phyloP scores from a whole-genome alignment of 2,797 vertebrate species.

The Caiman crocodilus region DNA sequence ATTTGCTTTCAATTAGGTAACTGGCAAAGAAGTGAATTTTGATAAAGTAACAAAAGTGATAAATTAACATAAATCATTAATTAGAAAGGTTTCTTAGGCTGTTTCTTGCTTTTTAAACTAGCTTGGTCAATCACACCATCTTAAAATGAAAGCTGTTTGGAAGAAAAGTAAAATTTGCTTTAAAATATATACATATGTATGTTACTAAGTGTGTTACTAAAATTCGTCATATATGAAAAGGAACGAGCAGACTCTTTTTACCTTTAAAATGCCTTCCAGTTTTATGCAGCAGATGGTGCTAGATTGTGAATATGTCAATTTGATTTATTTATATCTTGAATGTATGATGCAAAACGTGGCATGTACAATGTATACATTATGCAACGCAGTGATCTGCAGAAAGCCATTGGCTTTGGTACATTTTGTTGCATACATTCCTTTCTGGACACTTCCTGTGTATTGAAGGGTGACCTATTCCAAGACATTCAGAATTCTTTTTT shows the following conservation, averaged over 20 bases:
- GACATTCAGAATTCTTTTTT: conserved; percentile 16
- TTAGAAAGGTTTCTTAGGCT: background rate
- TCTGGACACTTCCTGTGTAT: conserved; percentile 31
- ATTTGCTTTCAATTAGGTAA: background rate
- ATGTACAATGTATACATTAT: conserved; percentile 54
- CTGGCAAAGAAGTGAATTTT: background rate
- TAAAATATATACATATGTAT: background rate
- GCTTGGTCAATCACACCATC: background rate
- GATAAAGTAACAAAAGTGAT: background rate
- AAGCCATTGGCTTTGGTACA: conserved; percentile 60
- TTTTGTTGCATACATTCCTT: conserved; percentile 28
- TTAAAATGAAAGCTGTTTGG: background rate
- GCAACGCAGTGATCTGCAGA: conserved; percentile 36
- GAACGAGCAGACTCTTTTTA: background rate
- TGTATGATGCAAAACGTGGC: conserved; percentile 42
- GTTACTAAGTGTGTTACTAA: background rate
- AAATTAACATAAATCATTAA: background rate
- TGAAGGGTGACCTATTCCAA: background rate
- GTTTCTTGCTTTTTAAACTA: background rate
- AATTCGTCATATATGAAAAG: background rate
- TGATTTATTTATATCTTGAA: conserved; percentile 66
- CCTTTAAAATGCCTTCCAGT: conserved; percentile 47
- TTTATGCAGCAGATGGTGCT: conserved; percentile 70
- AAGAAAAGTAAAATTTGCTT: background rate
- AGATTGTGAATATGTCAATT: conserved; percentile 72